phyloP scores from a whole-genome alignment of 2,113 vertebrate species.

The Ceyx margarethae region DNA sequence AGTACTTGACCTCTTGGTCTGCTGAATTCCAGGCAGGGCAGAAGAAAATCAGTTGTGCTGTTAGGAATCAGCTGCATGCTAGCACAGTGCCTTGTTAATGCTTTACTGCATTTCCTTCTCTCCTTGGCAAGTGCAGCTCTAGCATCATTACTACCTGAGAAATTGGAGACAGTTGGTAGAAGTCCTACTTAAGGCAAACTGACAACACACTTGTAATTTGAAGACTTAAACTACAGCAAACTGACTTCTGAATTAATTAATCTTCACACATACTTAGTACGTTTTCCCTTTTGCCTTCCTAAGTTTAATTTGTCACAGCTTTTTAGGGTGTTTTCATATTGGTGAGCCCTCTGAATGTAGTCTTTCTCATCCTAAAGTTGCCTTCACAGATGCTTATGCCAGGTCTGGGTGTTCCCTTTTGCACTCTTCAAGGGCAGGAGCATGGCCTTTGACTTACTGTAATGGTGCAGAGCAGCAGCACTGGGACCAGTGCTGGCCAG shows the following conservation, averaged over 20 bases:
- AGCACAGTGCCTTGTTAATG: background rate
- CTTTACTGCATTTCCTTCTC: background rate
- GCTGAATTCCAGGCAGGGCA: background rate
- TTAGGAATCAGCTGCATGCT: background rate
- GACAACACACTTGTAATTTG: background rate
- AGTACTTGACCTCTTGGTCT: conserved; percentile 25
- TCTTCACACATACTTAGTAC: background rate
- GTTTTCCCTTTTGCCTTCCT: background rate
- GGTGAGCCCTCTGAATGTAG: background rate
- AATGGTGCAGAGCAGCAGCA: background rate
- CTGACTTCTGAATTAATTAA: background rate
- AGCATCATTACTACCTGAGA: background rate
- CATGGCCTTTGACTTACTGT: background rate
- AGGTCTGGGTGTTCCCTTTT: background rate
- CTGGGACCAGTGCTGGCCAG: background rate
- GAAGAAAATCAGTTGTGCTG: background rate
- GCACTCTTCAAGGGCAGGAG: background rate
- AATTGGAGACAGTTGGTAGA: background rate
- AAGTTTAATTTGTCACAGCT: background rate
- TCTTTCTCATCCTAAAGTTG: background rate
- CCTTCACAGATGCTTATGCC: background rate
- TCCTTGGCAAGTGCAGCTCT: background rate
- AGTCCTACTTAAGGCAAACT: background rate
- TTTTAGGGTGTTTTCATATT: background rate
- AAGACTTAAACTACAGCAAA: background rate